These are phyloP conservation scores for Ichneumoninae sp. DNA, from an alignment of 2,888 invertebrate species.

Conservation along the genomic window DNA sequence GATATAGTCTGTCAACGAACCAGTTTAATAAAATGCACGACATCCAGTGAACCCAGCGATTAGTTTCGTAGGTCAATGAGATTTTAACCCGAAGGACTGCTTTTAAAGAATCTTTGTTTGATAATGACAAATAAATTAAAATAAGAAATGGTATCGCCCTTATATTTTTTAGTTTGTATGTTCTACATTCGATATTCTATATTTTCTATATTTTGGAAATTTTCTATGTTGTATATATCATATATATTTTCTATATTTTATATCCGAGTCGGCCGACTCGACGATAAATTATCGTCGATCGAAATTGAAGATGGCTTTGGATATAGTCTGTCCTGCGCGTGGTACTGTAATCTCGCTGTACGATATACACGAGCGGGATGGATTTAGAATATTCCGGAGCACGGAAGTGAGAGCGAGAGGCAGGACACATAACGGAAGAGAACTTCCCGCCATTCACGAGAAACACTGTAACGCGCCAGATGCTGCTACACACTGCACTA, in stretches of 20 bases:
- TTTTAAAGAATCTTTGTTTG: too few relatives aligned
- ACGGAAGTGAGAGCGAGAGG: constrained; percentile 31
- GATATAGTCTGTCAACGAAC: neutral
- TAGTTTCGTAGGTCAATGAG: too few relatives aligned
- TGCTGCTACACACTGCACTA: constrained; percentile 52
- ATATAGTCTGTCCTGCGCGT: neutral
- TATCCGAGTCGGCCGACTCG: too few relatives aligned
- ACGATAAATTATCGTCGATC: too few relatives aligned
- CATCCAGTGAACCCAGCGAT: neutral
- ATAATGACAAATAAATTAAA: too few relatives aligned
- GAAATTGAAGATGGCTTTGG: neutral
- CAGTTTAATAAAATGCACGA: neutral
- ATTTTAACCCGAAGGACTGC: too few relatives aligned
- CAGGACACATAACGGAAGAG: constrained; percentile 55
- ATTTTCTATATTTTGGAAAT: too few relatives aligned
- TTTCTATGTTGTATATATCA: too few relatives aligned
- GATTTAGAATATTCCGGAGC: constrained; percentile 42
- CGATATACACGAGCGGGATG: constrained; percentile 15
- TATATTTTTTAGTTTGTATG: too few relatives aligned
- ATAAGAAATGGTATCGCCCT: too few relatives aligned
- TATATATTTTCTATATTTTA: too few relatives aligned
- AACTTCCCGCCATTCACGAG: constrained; percentile 48
- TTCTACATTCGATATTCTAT: too few relatives aligned
- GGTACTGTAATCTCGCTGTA: neutral
- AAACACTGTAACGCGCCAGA: constrained; percentile 51